Base-by-base conservation (phyloP, 2,888 invertebrate genomes). In the Epistrophella euchroma region DNA sequence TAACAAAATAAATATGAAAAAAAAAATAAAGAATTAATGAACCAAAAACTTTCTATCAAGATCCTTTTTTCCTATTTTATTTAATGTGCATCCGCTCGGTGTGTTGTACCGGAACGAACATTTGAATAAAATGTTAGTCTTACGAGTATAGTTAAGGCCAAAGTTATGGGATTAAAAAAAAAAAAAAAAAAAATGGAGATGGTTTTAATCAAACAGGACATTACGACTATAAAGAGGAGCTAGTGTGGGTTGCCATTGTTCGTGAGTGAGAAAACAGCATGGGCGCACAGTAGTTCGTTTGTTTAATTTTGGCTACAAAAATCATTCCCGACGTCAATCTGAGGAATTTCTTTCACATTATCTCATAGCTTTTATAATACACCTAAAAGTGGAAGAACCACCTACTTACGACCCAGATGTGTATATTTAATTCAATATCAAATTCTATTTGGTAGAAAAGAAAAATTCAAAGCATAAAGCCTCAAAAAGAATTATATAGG, bases 401-500 rank as follows among this genome's bases (percentile, higher is more conserved):
- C n/a, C n/a, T 52, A 19, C 22, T 40, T 70, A 17, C 64, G n/a
- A 64, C 64, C 45, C 10, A 17, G 9, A 25, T 43, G 17, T 32
- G 32, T 32, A 17, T n/a, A 17, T 37, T 73, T 40, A 35, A 10
- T 74, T 75, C 71, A 58, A 55, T 85, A 85, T 85, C 73, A 55
- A 85, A 80, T 85, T 85, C 13, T n/a, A 66, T 50, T 73, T 55
- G 56, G 47, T 32, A 47, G 52, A 32, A 19, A 58, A 50, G 62
- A 66, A 62, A 13, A 50, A 55, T 11, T 55, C 45, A 76, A 71
- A 79, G 56, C 37, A 68, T 68, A 68, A 60, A 66, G 50, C 72
- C 80, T 80, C 66, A 66, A 68, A 60, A 47, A 85, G 80, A 76
- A 80, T 80, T 76, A 85, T 76, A 85, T 76, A 76, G 71, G 71